Percentiles rank a stretch among this genome's conserved stretches.
These are phyloP conservation scores for Rhombomys opimus DNA, from an alignment of 2,113 vertebrate species.

Conservation along the genomic window DNA sequence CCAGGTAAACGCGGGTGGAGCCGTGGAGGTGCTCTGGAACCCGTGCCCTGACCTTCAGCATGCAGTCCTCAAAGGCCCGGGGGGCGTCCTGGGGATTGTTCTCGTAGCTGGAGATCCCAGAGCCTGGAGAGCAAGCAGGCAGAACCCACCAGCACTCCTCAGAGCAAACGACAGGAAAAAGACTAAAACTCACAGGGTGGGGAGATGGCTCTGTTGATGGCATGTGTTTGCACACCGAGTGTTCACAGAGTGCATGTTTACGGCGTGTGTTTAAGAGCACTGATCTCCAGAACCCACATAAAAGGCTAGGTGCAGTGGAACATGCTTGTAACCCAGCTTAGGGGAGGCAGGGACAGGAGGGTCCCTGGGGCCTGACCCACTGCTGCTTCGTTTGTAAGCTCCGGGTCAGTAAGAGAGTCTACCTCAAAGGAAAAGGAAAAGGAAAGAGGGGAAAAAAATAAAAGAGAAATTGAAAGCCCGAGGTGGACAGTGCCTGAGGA, in stretches of 20 bases:
- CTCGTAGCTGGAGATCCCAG: conserved; percentile 92
- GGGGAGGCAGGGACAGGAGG: neutral
- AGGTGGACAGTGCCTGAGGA: too few relatives aligned
- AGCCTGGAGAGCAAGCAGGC: conserved; percentile 86
- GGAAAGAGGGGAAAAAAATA: neutral
- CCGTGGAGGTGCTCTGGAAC: conserved; percentile 89
- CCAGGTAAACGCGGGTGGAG: conserved; percentile 91
- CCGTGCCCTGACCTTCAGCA: conserved; percentile 84
- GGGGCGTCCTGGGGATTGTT: conserved; percentile 81
- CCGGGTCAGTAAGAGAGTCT: too few relatives aligned
- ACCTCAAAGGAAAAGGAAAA: neutral
- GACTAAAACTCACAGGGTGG: neutral
- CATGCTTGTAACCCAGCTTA: neutral
- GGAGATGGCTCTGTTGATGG: neutral
- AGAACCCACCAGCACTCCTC: conserved; percentile 66
- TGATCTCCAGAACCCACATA: neutral
- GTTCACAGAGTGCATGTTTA: neutral
- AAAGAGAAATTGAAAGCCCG: neutral
- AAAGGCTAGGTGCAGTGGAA: neutral
- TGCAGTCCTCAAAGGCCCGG: conserved; percentile 88
- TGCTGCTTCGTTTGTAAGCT: neutral
- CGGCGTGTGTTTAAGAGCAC: neutral
- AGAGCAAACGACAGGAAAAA: conserved; percentile 37
- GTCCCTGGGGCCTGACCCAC: too few relatives aligned
- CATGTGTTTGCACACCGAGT: neutral